phyloP scores from a whole-genome alignment of 2,888 invertebrate species.

The Amphipoea oculea region DNA sequence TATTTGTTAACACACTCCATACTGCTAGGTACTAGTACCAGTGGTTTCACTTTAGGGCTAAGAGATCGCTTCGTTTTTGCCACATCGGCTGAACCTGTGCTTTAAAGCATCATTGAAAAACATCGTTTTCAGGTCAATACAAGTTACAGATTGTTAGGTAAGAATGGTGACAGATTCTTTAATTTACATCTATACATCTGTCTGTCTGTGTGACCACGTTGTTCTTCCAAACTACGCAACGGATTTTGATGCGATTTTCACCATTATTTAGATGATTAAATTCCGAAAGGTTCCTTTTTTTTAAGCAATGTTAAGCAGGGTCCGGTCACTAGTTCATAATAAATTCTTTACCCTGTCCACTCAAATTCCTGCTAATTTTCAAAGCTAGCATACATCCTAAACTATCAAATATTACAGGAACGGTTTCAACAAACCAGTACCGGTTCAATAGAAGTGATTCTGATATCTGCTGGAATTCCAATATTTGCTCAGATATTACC shows the following conservation, averaged over 20 bases:
- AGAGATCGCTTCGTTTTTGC: neutral
- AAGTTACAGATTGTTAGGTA: neutral
- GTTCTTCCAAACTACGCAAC: no score
- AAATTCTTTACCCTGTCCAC: neutral
- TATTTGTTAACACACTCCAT: conserved; percentile 56
- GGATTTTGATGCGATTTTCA: no score
- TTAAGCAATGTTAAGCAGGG: no score
- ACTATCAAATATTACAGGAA: conserved; percentile 35
- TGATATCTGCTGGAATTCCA: conserved; percentile 44
- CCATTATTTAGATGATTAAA: no score
- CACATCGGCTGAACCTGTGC: no score
- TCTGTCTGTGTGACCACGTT: no score
- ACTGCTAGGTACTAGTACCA: conserved; percentile 18
- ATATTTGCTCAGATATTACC: conserved; percentile 60
- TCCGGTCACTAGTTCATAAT: neutral
- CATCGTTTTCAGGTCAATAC: no score
- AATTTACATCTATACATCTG: neutral
- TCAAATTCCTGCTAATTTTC: conserved; percentile 13
- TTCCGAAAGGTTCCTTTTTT: no score
- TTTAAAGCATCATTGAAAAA: no score
- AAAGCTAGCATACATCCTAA: conserved; percentile 4
- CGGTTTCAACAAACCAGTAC: conserved; percentile 22
- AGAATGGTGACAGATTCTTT: neutral
- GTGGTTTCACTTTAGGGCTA: conserved; percentile 6
- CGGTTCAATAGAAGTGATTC: conserved; percentile 42